phyloP scores from a whole-genome alignment of 2,797 vertebrate genomes.

The Oryzias sinensis region DNA sequence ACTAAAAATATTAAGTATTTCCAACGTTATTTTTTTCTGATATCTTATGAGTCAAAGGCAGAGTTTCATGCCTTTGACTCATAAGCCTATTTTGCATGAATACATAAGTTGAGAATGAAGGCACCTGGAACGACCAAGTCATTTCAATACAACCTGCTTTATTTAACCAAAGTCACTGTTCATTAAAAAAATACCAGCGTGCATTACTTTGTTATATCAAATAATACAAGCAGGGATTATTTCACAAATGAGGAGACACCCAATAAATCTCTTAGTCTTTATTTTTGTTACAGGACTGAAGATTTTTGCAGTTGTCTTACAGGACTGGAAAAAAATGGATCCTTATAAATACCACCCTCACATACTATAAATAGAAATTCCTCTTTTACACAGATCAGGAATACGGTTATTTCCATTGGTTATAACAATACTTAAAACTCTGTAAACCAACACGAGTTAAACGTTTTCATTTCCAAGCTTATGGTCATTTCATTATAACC shows the following conservation, averaged over 20 bases:
- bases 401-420: conserved; percentile 50
- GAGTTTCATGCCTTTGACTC: too few species aligned
- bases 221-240: neutral
- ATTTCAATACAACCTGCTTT: neutral
- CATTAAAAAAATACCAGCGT: too few species aligned
- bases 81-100: too few species aligned
- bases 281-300: conserved; percentile 76
- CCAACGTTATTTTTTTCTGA: too few species aligned
- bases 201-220: neutral
- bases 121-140: neutral
- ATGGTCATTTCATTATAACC: conserved; percentile 60
- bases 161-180: neutral
- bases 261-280: conserved; percentile 72
- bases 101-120: neutral
- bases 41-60: too few species aligned
- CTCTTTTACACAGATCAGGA: conserved; percentile 68
- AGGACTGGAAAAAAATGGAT: conserved; percentile 65
- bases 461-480: conserved; percentile 46
- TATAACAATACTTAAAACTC: conserved; percentile 64
- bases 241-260: conserved; percentile 7
- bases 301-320: conserved; percentile 66
- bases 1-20: too few species aligned
- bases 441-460: conserved; percentile 62
- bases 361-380: conserved; percentile 82
- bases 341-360: conserved; percentile 77